Evolutionary conservation across 2,797 vertebrate species (phyloP), one percentile per base, ranked within the genome.

Genomic region (Coranthus polyacanthus): DNA sequence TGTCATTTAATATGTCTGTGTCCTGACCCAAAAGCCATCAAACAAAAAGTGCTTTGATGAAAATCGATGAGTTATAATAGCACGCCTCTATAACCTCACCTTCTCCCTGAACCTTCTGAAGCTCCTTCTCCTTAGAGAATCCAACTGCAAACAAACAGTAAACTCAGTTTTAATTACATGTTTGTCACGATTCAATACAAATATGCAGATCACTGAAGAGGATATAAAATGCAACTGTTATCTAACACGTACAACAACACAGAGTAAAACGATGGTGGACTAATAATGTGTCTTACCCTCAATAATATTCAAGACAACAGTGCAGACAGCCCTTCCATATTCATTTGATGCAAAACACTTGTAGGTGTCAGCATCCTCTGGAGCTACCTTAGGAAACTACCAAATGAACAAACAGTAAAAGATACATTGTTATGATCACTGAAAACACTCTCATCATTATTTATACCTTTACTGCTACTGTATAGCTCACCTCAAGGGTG

Each of bases 251-350:
- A 59, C 10, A 37, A 3, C 54, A n/a, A 32, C 5, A 45, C 43
- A 20, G 2, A 17, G 18, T 12, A 45, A 45, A 22, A 21, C n/a
- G 6, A 26, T n/a, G 5, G 15, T 38, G 44, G 2, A 55, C 18
- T 32, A 36, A 17, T 54, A 5, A n/a, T n/a, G 38, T 41, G n/a
- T 57, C 83, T 9, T 89, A 97, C 97, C 96, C 83, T 90, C 89
- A 51, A 98, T 93, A 50, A 98, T 77, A 22, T 95, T 96, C 62
- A 98, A 92, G 45, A 93, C 78, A 2, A 84, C 94, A 0, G 93
- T 89, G 85, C 96, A 98, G 0, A 90, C 3, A 13, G 96, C 97
- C 75, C 94, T 94, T 64, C 97, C 97, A 0, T 95, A 94, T 5
- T 91, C 81, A 72, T 98, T 98, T 43, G 82, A 63, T 3, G 96